These are phyloP conservation scores for Zonitis immaculata DNA, from an alignment of 2,888 invertebrate genomes.

Conservation along the genomic window DNA sequence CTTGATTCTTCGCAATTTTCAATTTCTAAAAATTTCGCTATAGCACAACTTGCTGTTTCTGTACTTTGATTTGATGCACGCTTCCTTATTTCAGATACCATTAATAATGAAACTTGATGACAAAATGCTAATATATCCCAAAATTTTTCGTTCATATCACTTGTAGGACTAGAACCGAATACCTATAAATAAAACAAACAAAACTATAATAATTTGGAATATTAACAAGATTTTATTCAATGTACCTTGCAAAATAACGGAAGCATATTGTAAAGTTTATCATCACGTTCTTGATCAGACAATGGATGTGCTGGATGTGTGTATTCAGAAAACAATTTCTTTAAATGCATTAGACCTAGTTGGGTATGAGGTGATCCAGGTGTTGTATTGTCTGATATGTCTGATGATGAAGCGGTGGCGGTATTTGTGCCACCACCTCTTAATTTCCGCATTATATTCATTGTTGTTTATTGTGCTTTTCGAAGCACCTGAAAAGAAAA, in stretches of 20 bases:
- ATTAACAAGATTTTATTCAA: neutral
- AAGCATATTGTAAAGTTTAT: slow-evolving; percentile 94
- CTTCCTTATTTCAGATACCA: slow-evolving; percentile 94
- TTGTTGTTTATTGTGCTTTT: slow-evolving; percentile 45
- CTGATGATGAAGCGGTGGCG: slow-evolving; percentile 51
- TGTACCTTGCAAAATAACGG: slow-evolving; percentile 95
- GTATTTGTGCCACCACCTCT: slow-evolving; percentile 58
- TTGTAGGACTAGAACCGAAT: slow-evolving; percentile 88
- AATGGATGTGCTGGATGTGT: slow-evolving; percentile 81
- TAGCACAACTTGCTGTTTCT: slow-evolving; percentile 93
- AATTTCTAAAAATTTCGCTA: slow-evolving; percentile 94
- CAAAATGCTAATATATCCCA: slow-evolving; percentile 93
- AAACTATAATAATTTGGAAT: neutral
- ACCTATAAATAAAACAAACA: slow-evolving; percentile 61
- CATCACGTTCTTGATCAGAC: slow-evolving; percentile 78
- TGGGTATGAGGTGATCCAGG: slow-evolving; percentile 73
- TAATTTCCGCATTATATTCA: slow-evolving; percentile 93
- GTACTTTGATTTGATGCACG: slow-evolving; percentile 95
- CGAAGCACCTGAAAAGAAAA: slow-evolving; percentile 14
- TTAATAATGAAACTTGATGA: slow-evolving; percentile 88
- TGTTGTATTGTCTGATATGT: slow-evolving; percentile 57
- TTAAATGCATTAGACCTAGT: slow-evolving; percentile 90
- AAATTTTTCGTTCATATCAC: slow-evolving; percentile 96
- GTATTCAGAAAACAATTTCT: slow-evolving; percentile 94
- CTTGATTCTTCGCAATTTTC: slow-evolving; percentile 91